Percentiles rank a stretch among this genome's conserved stretches.
Conservation (phyloP, 2,797 vertebrate genomes). For the Mus spretus region DNA sequence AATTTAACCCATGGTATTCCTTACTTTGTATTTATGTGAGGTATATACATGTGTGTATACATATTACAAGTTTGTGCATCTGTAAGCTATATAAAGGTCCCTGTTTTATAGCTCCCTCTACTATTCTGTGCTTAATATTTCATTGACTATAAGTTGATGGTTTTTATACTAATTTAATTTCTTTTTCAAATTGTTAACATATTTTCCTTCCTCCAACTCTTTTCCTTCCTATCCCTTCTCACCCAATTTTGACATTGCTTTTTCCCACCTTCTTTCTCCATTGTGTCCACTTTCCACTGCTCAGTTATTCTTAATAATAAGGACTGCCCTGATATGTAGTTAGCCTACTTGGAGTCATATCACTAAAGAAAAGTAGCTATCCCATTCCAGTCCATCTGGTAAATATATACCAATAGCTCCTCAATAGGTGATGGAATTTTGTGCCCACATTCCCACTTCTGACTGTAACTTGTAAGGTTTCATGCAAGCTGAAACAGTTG, state of each 20-base stretch:
- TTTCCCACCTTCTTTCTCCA: background rate
- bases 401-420: too few species aligned
- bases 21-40: background rate
- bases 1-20: background rate
- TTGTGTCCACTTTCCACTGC: background rate
- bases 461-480: background rate
- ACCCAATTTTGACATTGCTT: background rate
- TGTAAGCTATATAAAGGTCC: background rate
- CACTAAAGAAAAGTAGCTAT: background rate
- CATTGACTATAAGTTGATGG: background rate
- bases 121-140: background rate
- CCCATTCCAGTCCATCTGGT: too few species aligned
- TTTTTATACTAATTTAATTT: background rate
- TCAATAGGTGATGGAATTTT: background rate
- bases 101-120: background rate
- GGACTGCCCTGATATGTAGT: too few species aligned
- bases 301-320: background rate
- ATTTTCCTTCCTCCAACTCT: background rate
- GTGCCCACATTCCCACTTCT: background rate
- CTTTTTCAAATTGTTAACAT: background rate
- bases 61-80: background rate
- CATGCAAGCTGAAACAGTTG: background rate
- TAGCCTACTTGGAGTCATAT: background rate
- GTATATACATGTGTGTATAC: background rate
- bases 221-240: background rate